Conservation (phyloP, 2,888 invertebrate species). For the Pterostichus madidus region DNA sequence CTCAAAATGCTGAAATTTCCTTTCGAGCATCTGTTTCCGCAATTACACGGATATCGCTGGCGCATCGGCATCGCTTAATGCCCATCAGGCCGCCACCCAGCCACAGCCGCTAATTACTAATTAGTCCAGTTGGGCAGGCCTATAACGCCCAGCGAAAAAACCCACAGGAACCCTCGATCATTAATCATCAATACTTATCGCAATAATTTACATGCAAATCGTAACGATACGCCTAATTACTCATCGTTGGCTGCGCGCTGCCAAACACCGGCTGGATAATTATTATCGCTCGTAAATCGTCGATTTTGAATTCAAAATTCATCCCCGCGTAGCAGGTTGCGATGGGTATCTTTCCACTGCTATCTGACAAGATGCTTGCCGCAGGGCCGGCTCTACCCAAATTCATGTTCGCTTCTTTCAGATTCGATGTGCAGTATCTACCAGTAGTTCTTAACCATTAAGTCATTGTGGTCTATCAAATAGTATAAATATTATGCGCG, state of each 20-base stretch:
- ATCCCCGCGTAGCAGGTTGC: neutral
- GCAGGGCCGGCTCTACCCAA: neutral
- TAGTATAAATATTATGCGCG: too few relatives aligned
- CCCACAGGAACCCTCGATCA: slow-evolving; percentile 7
- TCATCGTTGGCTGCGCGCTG: slow-evolving; percentile 20
- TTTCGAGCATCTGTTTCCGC: slow-evolving; percentile 47
- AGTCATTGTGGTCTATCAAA: too few relatives aligned
- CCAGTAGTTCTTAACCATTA: too few relatives aligned
- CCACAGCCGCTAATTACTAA: slow-evolving; percentile 49
- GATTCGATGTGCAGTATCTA: too few relatives aligned
- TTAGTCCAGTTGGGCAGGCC: slow-evolving; percentile 20
- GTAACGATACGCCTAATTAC: slow-evolving; percentile 53
- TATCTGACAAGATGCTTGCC: neutral
- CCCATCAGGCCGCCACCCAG: neutral
- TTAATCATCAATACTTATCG: slow-evolving; percentile 61
- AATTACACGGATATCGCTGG: slow-evolving; percentile 49
- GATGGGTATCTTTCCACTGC: neutral
- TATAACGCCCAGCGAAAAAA: slow-evolving; percentile 14
- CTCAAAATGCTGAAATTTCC: slow-evolving; percentile 5
- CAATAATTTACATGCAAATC: slow-evolving; percentile 60
- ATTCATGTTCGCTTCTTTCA: too few relatives aligned
- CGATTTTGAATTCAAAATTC: slow-evolving; percentile 8
- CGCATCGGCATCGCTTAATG: neutral
- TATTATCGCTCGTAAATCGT: slow-evolving; percentile 38
- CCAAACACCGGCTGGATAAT: slow-evolving; percentile 12